A percentile compares a stretch with the other conserved stretches of the same genome.
Evolutionary conservation across 2,797 vertebrate genomes (phyloP).

Genomic region (Halcyon chelicuti): DNA sequence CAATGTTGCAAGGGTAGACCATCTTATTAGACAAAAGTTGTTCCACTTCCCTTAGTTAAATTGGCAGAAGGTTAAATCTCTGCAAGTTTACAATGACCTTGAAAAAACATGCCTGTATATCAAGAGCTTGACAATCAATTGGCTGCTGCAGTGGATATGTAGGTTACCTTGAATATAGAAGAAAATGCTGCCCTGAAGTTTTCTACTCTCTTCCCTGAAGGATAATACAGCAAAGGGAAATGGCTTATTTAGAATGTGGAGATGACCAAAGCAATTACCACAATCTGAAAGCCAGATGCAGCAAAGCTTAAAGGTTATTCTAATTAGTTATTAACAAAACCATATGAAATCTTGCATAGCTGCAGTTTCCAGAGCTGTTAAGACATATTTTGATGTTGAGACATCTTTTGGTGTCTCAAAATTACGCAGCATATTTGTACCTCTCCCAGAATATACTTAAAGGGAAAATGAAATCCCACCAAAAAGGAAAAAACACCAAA

Average conservation of each 20-base stretch:
- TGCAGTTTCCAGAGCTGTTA: neutral
- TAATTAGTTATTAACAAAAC: neutral
- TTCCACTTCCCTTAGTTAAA: conserved; percentile 1
- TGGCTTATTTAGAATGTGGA: neutral
- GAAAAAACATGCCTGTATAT: neutral
- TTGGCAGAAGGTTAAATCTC: conserved; percentile 19
- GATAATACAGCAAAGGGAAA: neutral
- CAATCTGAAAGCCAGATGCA: neutral
- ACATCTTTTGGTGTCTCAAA: neutral
- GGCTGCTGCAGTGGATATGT: neutral
- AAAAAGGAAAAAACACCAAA: neutral
- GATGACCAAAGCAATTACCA: neutral
- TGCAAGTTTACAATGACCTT: conserved; percentile 39
- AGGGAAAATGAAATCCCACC: neutral
- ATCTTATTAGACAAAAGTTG: conserved; percentile 1
- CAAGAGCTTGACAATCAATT: conserved; percentile 17
- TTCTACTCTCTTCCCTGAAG: neutral
- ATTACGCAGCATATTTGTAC: neutral
- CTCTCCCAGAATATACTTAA: neutral
- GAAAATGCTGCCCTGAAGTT: neutral
- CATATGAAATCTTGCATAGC: neutral
- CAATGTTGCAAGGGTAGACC: neutral
- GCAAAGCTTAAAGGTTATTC: neutral
- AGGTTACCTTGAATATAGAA: conserved; percentile 3
- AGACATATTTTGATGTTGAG: neutral